Conservation (phyloP, 2,888 invertebrate species). For the Eristalinus sepulchralis region DNA sequence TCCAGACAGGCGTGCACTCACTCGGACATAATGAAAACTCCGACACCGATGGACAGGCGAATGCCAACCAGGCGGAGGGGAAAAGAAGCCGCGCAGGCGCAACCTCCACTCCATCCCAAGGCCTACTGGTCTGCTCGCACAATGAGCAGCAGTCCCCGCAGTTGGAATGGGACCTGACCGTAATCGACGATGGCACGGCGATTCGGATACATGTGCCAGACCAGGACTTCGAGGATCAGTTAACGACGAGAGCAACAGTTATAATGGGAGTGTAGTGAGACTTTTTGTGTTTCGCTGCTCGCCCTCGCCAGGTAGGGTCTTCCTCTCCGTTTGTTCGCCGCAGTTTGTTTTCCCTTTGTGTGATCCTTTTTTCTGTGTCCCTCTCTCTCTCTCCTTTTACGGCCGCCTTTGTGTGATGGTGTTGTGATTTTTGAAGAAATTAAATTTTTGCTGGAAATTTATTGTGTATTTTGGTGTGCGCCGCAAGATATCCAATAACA, state of each 20-base stretch:
- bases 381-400: neutral
- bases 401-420: conserved; percentile 20
- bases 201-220: conserved; percentile 11
- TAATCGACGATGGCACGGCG: conserved; percentile 48
- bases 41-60: conserved; percentile 51
- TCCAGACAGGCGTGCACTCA: conserved; percentile 48
- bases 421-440: conserved; percentile 49
- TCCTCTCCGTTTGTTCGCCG: neutral
- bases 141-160: conserved; percentile 8
- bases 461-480: conserved; percentile 67
- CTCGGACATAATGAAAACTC: conserved; percentile 60
- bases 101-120: neutral
- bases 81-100: neutral
- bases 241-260: conserved; percentile 66
- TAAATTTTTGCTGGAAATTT: conserved; percentile 53
- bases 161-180: conserved; percentile 35
- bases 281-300: conserved; percentile 30
- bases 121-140: conserved; percentile 55
- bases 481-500: conserved; percentile 70
- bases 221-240: conserved; percentile 55
- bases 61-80: conserved; percentile 3
- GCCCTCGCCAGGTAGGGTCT: neutral
- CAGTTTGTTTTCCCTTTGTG: neutral
- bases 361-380: conserved; percentile 7
- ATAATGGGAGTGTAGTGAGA: conserved; percentile 56